Evolutionary conservation across 2,113 vertebrate genomes (phyloP), one percentile per base, ranked within the genome.

Genomic region (Istiophorus platypterus): DNA sequence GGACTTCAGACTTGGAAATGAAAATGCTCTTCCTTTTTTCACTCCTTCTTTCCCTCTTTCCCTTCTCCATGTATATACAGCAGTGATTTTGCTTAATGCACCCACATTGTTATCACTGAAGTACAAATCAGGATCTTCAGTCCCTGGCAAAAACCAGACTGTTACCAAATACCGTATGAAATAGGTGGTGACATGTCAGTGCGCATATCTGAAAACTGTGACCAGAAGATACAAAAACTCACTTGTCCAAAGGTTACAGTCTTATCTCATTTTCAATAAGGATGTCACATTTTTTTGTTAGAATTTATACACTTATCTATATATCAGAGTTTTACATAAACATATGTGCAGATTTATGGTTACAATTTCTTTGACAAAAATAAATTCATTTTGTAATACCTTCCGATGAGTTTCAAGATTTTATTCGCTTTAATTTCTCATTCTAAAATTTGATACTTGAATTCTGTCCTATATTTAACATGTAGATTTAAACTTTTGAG

Each of bases 31-130:
- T 54, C 34, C 7, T 39, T 54, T 6, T 70, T 39, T 80, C 22
- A 12, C 13, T 57, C 47, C 9, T 15, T 57, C 42, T 8, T 7
- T 1, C 27, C 31, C 41, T 58, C n/a, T 17, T 24, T 76, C 37
- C 80, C 24, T 34, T 72, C 10, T 76, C 47, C 54, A 13, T 58
- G 66, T 31, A 67, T 78, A 73, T 61, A 81, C 54, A 61, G 18
- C 59, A 51, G 26, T 45, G 22, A 58, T 41, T 54, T 47, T 61
- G 29, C 61, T 80, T 51, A 77, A 72, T 73, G 52, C 59, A 68
- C 26, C 77, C 34, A 74, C 81, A 81, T 29, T 67, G 59, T 76
- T 86, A 75, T 61, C 39, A 74, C 22, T 66, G 59, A 73, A 76
- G 57, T 67, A 73, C 45, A 78, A 76, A 79, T 78, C 69, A 66